Base-by-base conservation (phyloP, 2,113 vertebrate genomes). In the Ursus arctos region DNA sequence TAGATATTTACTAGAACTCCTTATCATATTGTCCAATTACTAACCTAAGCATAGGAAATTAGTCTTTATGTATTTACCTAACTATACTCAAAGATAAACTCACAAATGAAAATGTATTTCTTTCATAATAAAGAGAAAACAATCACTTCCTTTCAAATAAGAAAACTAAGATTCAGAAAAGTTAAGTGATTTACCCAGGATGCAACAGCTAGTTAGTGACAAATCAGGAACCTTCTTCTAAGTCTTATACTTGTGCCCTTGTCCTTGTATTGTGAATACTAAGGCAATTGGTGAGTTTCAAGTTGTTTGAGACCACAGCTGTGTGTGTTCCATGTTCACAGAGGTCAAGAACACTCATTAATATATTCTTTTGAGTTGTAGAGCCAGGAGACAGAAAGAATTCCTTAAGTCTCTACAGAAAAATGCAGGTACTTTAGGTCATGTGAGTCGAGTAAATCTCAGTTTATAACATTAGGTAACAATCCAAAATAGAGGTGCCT, bases 71-170 rank as follows among this genome's bases (percentile, higher is more conserved):
- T 59, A 65, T 77, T 91, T 82, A 57, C 10, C 77, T 65, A 83
- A 33, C 21, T 81, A 77, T 2, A 57, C 2, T 57, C 15, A 76
- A 26, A 88, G 61, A 13, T 69, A 82, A 76, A 71, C 19, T 90
- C 49, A 86, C 43, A 94, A 77, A 83, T 90, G 63, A 65, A 90
- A 89, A 85, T 76, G 7, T 0, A 43, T 67, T 63, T 88, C 6
- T 92, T 95, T 65, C 61, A 31, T 59, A 85, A 43, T 63, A 57
- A 79, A 87, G 18, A 80, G 11, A 71, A 55, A 86, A 77, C 26
- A 26, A 81, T 26, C 18, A 47, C 76, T 65, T 85, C 71, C 77
- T 95, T 97, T 72, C 40, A 87, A 67, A 59, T n/a, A 47, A 90
- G 74, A 76, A 93, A n/a, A 43, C 51, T 61, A 21, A 33, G 13